Conservation (phyloP, 2,888 invertebrate genomes). For the Mythimna impura region DNA sequence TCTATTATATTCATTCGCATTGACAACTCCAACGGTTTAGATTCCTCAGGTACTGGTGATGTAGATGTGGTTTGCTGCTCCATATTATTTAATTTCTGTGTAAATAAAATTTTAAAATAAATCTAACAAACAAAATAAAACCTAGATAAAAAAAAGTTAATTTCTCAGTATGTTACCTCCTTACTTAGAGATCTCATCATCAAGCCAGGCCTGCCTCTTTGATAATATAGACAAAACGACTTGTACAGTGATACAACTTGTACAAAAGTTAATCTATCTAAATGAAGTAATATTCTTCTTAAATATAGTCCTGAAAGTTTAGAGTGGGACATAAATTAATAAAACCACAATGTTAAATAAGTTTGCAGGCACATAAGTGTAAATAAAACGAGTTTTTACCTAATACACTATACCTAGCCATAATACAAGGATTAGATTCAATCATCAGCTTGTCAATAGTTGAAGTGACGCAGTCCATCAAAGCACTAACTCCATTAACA, state of each 20-base stretch:
- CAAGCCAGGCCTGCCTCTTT: slow-evolving; percentile 88
- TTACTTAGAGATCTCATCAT: slow-evolving; percentile 88
- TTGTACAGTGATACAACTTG: slow-evolving; percentile 94
- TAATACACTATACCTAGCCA: slow-evolving; percentile 92
- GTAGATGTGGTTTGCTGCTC: slow-evolving; percentile 76
- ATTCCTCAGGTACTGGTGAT: slow-evolving; percentile 78
- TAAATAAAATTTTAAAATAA: slow-evolving; percentile 16
- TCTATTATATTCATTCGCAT: slow-evolving; percentile 85
- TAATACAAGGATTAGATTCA: slow-evolving; percentile 86
- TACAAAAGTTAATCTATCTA: slow-evolving; percentile 96
- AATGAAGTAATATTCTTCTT: slow-evolving; percentile 94
- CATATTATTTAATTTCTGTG: slow-evolving; percentile 87
- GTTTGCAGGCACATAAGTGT: neutral
- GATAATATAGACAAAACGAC: slow-evolving; percentile 93
- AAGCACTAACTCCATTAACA: slow-evolving; percentile 91
- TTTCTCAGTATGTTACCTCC: slow-evolving; percentile 76
- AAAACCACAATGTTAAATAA: neutral
- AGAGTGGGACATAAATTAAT: neutral
- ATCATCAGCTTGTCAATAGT: slow-evolving; percentile 91
- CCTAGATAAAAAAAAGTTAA: neutral
- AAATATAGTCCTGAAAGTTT: slow-evolving; percentile 94
- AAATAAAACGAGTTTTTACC: slow-evolving; percentile 82
- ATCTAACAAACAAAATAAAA: neutral
- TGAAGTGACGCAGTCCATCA: slow-evolving; percentile 91
- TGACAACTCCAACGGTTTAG: slow-evolving; percentile 81